Evolutionary conservation across 1,140 invertebrate genomes (phyloP).

Genomic region (Hermetia illucens): DNA sequence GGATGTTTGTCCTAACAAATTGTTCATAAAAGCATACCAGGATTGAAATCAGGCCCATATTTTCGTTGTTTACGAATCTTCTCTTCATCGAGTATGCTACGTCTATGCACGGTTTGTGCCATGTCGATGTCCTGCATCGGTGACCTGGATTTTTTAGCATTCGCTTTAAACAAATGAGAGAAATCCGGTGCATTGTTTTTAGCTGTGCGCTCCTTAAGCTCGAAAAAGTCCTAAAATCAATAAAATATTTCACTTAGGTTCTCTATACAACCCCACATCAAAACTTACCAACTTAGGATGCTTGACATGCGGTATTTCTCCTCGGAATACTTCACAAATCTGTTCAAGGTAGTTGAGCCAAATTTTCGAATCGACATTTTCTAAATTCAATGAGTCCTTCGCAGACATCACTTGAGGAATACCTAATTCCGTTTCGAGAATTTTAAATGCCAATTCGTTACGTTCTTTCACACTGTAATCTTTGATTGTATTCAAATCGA

Average conservation of each 20-base stretch:
- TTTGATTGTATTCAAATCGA: conserved; percentile 56
- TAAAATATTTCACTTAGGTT: conserved; percentile 19
- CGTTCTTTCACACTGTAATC: conserved; percentile 47
- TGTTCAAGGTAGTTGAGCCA: conserved; percentile 78
- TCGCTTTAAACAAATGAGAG: conserved; percentile 21
- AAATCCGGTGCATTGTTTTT: conserved; percentile 25
- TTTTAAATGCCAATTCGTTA: conserved; percentile 70
- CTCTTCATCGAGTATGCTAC: conserved; percentile 25
- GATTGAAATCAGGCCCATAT: conserved; percentile 20
- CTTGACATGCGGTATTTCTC: conserved; percentile 68
- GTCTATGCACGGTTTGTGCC: conserved; percentile 19
- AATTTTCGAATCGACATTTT: conserved; percentile 54
- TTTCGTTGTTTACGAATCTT: conserved; percentile 23
- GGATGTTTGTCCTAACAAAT: no score
- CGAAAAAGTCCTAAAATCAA: conserved; percentile 22
- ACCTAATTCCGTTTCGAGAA: conserved; percentile 56
- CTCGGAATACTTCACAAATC: conserved; percentile 68
- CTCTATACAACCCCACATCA: conserved; percentile 17
- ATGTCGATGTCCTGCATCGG: conserved; percentile 26
- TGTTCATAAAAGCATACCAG: no score
- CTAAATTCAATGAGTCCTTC: conserved; percentile 59
- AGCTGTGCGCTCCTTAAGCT: conserved; percentile 26
- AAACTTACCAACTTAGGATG: conserved; percentile 54
- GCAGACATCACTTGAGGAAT: conserved; percentile 70
- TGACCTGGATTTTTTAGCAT: conserved; percentile 20